Conservation (phyloP, 2,113 vertebrate genomes). For the Eulemur macaco region DNA sequence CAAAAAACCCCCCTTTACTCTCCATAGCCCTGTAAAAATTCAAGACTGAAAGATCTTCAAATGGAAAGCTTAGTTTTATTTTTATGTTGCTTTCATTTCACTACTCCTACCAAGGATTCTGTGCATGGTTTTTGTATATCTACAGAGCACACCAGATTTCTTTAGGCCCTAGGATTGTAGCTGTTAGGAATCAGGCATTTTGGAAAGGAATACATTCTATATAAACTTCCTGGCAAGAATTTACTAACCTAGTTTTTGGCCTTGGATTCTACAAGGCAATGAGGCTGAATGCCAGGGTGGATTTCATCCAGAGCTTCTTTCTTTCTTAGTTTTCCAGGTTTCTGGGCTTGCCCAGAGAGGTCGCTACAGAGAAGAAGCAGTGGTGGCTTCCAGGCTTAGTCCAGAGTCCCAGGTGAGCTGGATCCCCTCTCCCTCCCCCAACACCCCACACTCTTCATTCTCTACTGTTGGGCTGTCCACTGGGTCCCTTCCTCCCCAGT, state of each 20-base stretch:
- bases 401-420: conserved; percentile 62
- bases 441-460: too few relatives aligned
- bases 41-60: background rate
- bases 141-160: background rate
- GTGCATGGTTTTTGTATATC: background rate
- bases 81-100: background rate
- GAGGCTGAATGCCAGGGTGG: background rate
- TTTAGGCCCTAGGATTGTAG: background rate
- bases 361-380: background rate
- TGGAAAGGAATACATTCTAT: background rate
- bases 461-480: background rate
- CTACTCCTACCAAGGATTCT: background rate
- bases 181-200: background rate
- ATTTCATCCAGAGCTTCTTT: conserved; percentile 38
- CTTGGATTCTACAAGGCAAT: background rate
- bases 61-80: background rate
- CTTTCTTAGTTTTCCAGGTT: conserved; percentile 45
- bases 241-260: background rate
- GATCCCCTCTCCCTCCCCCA: background rate
- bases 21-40: background rate
- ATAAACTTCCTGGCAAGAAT: background rate
- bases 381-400: background rate
- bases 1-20: background rate
- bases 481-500: background rate
- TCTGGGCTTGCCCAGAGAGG: background rate